Conservation (phyloP, 2,797 vertebrate genomes). For the Sebastes goodei region DNA sequence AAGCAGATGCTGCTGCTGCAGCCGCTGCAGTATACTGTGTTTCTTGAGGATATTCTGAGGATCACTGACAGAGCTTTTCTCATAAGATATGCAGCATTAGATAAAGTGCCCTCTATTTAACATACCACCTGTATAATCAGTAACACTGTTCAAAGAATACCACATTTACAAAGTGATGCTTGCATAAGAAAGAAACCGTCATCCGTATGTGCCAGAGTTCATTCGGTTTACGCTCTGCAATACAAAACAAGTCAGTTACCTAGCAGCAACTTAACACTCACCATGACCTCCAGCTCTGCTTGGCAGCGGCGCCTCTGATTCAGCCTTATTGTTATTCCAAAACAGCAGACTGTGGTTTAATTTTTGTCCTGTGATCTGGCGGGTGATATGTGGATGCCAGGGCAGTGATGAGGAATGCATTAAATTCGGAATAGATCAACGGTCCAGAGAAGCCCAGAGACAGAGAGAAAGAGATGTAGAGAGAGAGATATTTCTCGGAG, state of each 20-base stretch:
- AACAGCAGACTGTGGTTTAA: conserved; percentile 16
- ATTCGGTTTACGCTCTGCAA: neutral
- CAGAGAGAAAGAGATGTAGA: neutral
- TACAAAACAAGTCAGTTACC: conserved; percentile 37
- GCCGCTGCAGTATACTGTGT: neutral
- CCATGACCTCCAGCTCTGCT: conserved; percentile 25
- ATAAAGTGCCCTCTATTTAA: neutral
- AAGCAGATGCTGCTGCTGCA: neutral
- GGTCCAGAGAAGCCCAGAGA: neutral
- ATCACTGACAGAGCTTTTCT: neutral
- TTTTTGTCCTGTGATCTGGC: conserved; percentile 46
- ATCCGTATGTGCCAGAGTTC: neutral
- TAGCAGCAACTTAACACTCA: conserved; percentile 32
- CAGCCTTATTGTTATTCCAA: conserved; percentile 47
- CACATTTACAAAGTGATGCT: neutral
- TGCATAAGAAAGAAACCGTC: neutral
- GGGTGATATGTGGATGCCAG: conserved; percentile 28
- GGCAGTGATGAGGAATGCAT: conserved; percentile 26
- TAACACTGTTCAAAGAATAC: neutral
- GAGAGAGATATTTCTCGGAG: neutral
- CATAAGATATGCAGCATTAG: neutral
- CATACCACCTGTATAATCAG: neutral
- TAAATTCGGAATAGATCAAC: conserved; percentile 34
- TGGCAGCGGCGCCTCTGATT: conserved; percentile 7
- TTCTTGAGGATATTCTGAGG: neutral